Conservation (phyloP, 2,888 invertebrate genomes). For the Drosophila pegasa region DNA sequence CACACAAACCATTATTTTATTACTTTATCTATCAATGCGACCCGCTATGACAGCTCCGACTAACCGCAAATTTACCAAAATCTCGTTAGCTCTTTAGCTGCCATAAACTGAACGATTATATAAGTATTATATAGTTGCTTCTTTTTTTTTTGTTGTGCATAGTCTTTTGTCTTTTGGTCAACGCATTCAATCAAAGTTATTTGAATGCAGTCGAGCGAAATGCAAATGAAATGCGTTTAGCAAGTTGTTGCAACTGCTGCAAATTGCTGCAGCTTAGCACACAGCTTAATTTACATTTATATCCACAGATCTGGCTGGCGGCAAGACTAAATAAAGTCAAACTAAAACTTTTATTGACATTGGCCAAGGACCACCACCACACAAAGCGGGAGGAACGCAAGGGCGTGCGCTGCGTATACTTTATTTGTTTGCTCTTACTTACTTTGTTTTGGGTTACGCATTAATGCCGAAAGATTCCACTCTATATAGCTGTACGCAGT, state of each 20-base stretch:
- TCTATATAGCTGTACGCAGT: not conserved
- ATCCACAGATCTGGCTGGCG: constrained; percentile 23
- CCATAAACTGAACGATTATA: constrained; percentile 3
- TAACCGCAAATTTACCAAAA: constrained; percentile 28
- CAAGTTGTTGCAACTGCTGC: constrained; percentile 42
- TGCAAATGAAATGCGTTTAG: constrained; percentile 50
- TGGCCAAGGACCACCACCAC: constrained; percentile 33
- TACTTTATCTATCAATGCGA: constrained; percentile 45
- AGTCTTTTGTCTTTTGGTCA: constrained; percentile 17
- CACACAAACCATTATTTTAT: constrained; percentile 51
- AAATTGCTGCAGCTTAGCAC: constrained; percentile 32
- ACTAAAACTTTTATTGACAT: constrained; percentile 57
- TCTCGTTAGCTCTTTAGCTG: constrained; percentile 5
- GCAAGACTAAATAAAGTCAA: constrained; percentile 46
- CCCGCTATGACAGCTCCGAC: constrained; percentile 6
- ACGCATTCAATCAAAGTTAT: constrained; percentile 52
- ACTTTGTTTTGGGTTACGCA: constrained; percentile 49
- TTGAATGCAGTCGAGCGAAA: constrained; percentile 49
- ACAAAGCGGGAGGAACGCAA: not conserved
- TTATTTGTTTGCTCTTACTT: constrained; percentile 59
- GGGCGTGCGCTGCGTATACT: constrained; percentile 18
- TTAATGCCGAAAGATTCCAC: constrained; percentile 30
- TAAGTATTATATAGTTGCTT: not conserved
- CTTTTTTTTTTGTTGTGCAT: not conserved
- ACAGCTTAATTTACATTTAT: constrained; percentile 59